Evolutionary conservation across 2,888 invertebrate genomes (phyloP), one percentile per base, ranked within the genome.

Genomic region (Agrochola litura): DNA sequence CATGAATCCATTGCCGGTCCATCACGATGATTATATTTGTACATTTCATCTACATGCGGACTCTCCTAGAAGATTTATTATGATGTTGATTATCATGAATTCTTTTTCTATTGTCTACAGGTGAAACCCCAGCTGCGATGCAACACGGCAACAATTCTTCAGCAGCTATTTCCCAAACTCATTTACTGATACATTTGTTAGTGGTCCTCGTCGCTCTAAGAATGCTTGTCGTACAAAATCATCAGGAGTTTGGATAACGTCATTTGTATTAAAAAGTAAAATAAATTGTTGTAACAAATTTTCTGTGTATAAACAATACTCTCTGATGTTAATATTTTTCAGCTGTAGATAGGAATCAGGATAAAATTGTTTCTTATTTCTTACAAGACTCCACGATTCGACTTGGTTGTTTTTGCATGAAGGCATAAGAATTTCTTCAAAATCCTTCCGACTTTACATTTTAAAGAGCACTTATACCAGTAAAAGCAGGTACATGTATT

Each of bases 61-160:
- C 14, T 63, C 5, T 25, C 0, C 12, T n/a, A n/a, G 25, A 14
- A 22, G 16, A 37, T 70, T 37, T 22, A 41, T 16, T 60, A 61
- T 69, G 12, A 25, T 58, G 19, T 25, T 69, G 41, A 25, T 58
- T 16, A 19, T 61, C 19, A 75, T 52, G 1, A 49, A 46, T 49
- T 37, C 3, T 58, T 30, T 81, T 54, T n/a, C 22, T 84, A 85
- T 91, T 90, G 90, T 93, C 89, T 77, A 12, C 97, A 98, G 98
- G 98, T 92, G 98, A 98, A 92, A 98, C 98, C 61, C 98, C 98
- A 82, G 98, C 98, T 46, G 98, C 98, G 0, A 98, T 98, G 98
- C 98, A 98, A 89, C 98, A 98, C 87, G 98, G 98, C 64, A 98
- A 98, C 92, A 97, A 96, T 79, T 95, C 94, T 0, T 91, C 95